A percentile compares a stretch with the other conserved stretches of the same genome.
Evolutionary conservation across 2,888 invertebrate genomes (phyloP).

Genomic region (Polyommatus iphigenia): DNA sequence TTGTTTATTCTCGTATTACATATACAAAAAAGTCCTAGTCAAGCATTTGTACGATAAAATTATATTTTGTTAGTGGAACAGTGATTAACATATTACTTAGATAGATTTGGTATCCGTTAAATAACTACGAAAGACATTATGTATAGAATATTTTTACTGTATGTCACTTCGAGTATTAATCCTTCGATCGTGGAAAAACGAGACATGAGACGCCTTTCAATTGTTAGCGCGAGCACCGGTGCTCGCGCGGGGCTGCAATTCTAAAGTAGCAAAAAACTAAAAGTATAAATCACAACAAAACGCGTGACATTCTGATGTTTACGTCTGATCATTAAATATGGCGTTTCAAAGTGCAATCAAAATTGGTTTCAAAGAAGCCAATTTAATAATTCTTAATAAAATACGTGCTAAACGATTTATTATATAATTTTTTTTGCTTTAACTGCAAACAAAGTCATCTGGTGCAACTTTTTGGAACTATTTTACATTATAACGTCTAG

Average conservation of each 20-base stretch:
- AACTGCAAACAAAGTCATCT: neutral
- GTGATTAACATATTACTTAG: neutral
- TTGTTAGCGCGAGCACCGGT: too few relatives aligned
- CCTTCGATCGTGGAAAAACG: too few relatives aligned
- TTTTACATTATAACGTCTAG: neutral
- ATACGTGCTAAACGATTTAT: neutral
- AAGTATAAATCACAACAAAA: neutral
- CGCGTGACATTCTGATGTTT: neutral
- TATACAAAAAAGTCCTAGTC: neutral
- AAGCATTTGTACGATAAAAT: slow-evolving; percentile 1
- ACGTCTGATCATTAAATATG: neutral
- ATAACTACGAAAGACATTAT: neutral
- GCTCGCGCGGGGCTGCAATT: neutral
- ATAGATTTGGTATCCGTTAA: neutral
- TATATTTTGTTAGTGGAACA: slow-evolving; percentile 5
- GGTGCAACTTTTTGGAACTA: neutral
- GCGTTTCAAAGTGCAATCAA: neutral
- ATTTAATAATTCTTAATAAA: neutral
- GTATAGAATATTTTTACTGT: neutral
- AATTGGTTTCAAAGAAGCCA: neutral
- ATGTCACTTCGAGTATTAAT: neutral
- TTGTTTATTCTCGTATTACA: neutral
- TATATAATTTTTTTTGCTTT: neutral
- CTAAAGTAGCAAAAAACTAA: neutral
- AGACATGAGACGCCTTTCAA: too few relatives aligned